Evolutionary conservation across 1,140 invertebrate species (phyloP).

Genomic region (Pollicipes pollicipes): DNA sequence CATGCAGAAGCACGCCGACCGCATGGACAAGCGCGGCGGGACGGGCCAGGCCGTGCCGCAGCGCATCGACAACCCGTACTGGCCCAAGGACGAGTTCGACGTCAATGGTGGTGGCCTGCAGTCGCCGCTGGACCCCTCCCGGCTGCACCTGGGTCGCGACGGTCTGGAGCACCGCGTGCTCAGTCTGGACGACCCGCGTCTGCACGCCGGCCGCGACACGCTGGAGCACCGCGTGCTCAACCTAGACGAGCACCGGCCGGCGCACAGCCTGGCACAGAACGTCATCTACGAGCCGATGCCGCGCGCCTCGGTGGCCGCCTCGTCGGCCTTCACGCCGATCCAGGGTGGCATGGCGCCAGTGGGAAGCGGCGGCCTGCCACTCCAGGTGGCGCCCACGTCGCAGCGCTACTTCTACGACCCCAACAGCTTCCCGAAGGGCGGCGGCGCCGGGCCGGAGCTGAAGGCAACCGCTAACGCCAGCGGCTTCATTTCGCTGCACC

Average conservation of each 20-base stretch:
- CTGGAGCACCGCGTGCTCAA: constrained; percentile 25
- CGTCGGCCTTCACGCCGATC: constrained; percentile 74
- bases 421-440: constrained; percentile 51
- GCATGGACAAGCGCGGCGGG: constrained; percentile 55
- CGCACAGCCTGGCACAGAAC: constrained; percentile 26
- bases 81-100: constrained; percentile 32
- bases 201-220: constrained; percentile 26
- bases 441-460: constrained; percentile 27
- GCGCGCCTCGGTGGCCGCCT: constrained; percentile 23
- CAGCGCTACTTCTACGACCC: constrained; percentile 74
- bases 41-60: constrained; percentile 28
- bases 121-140: constrained; percentile 16
- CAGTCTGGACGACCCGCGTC: constrained; percentile 7
- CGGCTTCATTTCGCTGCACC: constrained; percentile 84
- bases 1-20: constrained; percentile 92
- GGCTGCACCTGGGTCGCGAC: constrained; percentile 12
- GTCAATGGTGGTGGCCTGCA: constrained; percentile 17
- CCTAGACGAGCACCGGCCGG: constrained; percentile 24
- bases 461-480: constrained; percentile 61
- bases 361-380: constrained; percentile 22
- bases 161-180: constrained; percentile 26
- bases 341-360: constrained; percentile 49
- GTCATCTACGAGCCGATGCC: constrained; percentile 25
- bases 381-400: constrained; percentile 22
- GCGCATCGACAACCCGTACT: constrained; percentile 50